These are phyloP conservation scores for Bothrops jararaca DNA, from an alignment of 2,113 vertebrate genomes.

Conservation along the genomic window DNA sequence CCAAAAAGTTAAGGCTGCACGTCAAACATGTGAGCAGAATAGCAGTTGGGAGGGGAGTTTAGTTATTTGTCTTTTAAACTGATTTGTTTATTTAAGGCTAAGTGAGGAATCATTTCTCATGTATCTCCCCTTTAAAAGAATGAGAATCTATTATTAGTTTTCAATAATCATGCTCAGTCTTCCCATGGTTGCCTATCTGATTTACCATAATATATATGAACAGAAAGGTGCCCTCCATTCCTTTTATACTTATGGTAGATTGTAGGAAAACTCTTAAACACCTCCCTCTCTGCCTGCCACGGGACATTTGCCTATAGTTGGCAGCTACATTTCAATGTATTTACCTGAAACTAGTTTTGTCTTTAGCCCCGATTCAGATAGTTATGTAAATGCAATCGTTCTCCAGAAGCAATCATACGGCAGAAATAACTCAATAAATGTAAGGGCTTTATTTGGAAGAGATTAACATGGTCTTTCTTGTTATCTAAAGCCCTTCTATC, in stretches of 20 bases:
- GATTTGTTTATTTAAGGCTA: neutral
- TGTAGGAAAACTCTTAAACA: neutral
- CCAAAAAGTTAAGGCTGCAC: neutral
- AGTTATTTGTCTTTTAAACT: neutral
- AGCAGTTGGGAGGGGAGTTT: neutral
- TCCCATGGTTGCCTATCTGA: neutral
- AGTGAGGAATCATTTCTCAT: neutral
- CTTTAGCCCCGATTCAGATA: neutral
- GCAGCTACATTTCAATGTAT: neutral
- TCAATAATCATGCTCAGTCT: neutral
- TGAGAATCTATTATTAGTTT: neutral
- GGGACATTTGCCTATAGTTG: neutral
- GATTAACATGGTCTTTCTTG: neutral
- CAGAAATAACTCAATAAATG: neutral
- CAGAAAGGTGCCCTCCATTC: neutral
- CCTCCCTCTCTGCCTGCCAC: neutral
- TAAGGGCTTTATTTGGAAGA: neutral
- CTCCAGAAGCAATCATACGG: neutral
- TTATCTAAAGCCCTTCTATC: neutral
- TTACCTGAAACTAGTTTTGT: neutral
- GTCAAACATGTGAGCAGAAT: neutral
- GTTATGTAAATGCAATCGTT: neutral
- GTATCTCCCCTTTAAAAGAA: neutral
- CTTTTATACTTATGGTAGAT: neutral
- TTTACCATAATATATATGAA: neutral